Evolutionary conservation across 2,797 vertebrate species (phyloP).

Genomic region (Apodemus agrarius): DNA sequence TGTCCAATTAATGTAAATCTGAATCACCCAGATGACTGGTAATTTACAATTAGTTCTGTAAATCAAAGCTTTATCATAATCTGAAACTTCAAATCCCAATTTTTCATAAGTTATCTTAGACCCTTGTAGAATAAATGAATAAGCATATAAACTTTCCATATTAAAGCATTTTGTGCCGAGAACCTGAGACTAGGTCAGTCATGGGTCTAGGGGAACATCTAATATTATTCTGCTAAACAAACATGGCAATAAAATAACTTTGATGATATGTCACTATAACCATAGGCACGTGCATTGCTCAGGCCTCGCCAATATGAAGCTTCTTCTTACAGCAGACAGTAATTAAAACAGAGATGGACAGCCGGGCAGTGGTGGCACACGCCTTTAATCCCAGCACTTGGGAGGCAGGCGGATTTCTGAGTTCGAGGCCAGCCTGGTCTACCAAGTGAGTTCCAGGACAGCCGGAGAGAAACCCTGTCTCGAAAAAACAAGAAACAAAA

Average conservation of each 20-base stretch:
- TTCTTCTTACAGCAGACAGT: neutral
- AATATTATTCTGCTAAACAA: neutral
- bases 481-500: no score
- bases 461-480: no score
- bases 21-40: neutral
- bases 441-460: no score
- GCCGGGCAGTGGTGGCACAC: no score
- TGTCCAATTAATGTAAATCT: neutral
- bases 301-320: neutral
- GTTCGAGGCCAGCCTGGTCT: no score
- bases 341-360: neutral
- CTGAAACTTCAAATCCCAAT: constrained; percentile 34
- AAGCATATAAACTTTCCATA: neutral
- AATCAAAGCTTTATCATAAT: constrained; percentile 11
- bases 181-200: neutral
- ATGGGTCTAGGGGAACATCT: neutral
- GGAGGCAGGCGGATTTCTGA: no score
- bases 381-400: no score
- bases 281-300: neutral
- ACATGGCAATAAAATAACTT: neutral
- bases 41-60: constrained; percentile 13
- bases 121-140: neutral
- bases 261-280: neutral
- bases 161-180: neutral
- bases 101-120: constrained; percentile 23